Conservation (phyloP, 2,888 invertebrate genomes). For the Drosophila robusta region DNA sequence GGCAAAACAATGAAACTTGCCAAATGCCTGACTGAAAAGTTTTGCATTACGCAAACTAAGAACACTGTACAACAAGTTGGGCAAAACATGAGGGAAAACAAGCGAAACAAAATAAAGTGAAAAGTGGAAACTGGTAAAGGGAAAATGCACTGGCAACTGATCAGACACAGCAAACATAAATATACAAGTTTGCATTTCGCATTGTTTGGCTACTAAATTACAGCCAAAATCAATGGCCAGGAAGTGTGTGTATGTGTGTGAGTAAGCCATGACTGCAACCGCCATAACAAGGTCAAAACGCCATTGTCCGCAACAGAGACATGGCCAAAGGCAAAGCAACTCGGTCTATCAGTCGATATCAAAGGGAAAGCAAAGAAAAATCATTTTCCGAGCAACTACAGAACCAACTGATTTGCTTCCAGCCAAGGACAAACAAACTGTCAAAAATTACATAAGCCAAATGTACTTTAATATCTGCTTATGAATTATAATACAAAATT, state of each 20-base stretch:
- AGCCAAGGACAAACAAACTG: conserved; percentile 23
- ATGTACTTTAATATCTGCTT: background rate
- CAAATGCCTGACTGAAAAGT: conserved; percentile 36
- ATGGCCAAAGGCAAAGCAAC: conserved; percentile 36
- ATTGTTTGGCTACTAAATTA: conserved; percentile 60
- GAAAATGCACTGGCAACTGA: conserved; percentile 31
- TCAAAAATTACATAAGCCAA: background rate
- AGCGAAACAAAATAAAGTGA: conserved; percentile 15
- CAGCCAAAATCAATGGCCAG: conserved; percentile 67
- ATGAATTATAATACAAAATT: too few relatives aligned
- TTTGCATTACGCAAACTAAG: conserved; percentile 28
- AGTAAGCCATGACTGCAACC: conserved; percentile 14
- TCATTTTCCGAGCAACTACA: conserved; percentile 43
- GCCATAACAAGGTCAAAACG: conserved; percentile 57
- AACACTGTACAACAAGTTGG: conserved; percentile 31
- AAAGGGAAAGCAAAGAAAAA: conserved; percentile 19
- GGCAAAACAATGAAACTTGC: conserved; percentile 27
- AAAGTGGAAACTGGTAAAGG: conserved; percentile 31
- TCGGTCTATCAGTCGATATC: conserved; percentile 20
- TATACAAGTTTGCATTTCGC: conserved; percentile 56
- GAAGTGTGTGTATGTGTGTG: conserved; percentile 30
- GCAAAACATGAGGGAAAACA: conserved; percentile 15
- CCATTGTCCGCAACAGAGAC: conserved; percentile 43
- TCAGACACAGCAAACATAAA: conserved; percentile 51
- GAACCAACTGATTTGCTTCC: conserved; percentile 42